Evolutionary conservation across 2,888 invertebrate genomes (phyloP).

Genomic region (Enchytraeus crypticus): DNA sequence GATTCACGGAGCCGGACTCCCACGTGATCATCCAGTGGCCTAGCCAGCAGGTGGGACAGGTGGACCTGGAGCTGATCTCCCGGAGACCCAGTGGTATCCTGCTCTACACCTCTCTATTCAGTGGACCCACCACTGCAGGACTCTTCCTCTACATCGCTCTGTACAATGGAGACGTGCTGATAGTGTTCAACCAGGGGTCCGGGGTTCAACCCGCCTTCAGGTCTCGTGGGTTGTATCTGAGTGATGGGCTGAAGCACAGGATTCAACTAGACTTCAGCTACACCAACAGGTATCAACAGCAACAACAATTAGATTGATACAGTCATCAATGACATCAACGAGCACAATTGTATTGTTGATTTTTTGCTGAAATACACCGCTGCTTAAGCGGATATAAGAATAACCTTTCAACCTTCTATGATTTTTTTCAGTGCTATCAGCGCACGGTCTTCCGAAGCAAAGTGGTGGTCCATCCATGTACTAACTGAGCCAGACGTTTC

Average conservation of each 20-base stretch:
- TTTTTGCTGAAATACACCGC: too few species aligned
- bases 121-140: neutral
- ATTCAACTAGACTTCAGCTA: slow-evolving; percentile 24
- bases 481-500: too few species aligned
- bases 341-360: neutral
- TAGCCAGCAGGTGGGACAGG: too few species aligned
- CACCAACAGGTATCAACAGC: slow-evolving; percentile 22
- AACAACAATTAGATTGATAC: too few species aligned
- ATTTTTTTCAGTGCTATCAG: neutral
- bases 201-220: slow-evolving; percentile 20
- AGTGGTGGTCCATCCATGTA: too few species aligned
- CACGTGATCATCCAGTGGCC: slow-evolving; percentile 11
- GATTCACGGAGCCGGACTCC: slow-evolving; percentile 4
- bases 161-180: slow-evolving; percentile 29
- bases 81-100: slow-evolving; percentile 25
- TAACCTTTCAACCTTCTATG: neutral
- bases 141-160: slow-evolving; percentile 26
- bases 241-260: slow-evolving; percentile 25
- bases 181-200: slow-evolving; percentile 27
- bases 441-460: too few species aligned
- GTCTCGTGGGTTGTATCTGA: slow-evolving; percentile 23
- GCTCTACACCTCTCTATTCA: slow-evolving; percentile 18
- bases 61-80: slow-evolving; percentile 26
- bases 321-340: too few species aligned
- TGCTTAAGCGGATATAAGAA: too few species aligned